Evolutionary conservation across 1,140 invertebrate species (phyloP).

Genomic region (Cherax destructor): DNA sequence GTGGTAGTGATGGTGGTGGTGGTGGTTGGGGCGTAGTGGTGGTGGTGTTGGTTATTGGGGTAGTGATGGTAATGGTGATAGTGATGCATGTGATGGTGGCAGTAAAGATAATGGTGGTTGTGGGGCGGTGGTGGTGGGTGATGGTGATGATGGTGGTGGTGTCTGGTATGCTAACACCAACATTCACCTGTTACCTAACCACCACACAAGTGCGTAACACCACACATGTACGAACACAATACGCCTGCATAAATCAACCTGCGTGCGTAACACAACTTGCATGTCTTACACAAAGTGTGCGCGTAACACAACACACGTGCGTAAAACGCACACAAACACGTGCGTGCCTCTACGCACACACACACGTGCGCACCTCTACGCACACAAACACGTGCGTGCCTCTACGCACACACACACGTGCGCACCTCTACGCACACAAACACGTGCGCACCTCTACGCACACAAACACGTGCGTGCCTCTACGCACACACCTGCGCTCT

Average conservation of each 20-base stretch:
- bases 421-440: no score
- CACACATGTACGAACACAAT: not conserved
- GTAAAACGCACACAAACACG: not conserved
- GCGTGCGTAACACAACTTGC: not conserved
- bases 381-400: not conserved
- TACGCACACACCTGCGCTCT: no score
- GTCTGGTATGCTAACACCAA: not conserved
- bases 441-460: no score
- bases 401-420: no score
- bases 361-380: not conserved
- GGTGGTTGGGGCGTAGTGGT: slow-evolving; percentile 5
- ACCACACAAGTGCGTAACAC: not conserved
- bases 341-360: not conserved
- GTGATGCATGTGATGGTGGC: not conserved
- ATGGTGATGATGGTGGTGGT: not conserved
- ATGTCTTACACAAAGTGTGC: not conserved
- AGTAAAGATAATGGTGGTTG: slow-evolving; percentile 1
- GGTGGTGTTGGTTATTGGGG: not conserved
- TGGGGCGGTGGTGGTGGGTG: slow-evolving; percentile 1
- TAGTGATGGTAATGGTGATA: not conserved
- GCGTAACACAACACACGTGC: not conserved
- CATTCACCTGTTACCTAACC: not conserved
- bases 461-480: no score
- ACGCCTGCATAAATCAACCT: not conserved
- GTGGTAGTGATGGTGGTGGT: not conserved